These are phyloP conservation scores for Phacellophora camtschatica DNA, from an alignment of 30 jellyfish, hydroid and myxozoan genomes.

Conservation along the genomic window DNA sequence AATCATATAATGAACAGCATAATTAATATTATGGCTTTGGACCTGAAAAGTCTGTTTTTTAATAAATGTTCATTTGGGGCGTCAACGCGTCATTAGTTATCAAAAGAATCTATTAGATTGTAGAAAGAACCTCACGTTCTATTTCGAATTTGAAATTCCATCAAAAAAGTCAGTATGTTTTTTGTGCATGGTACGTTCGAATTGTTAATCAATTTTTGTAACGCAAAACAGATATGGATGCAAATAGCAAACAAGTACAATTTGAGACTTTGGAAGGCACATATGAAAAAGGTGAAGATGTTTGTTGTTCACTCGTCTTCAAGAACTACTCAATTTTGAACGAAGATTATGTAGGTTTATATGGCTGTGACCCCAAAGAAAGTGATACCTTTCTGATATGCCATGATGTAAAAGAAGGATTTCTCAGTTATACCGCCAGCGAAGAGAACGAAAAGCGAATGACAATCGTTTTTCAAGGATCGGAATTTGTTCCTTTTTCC, in stretches of 20 bases:
- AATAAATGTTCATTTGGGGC: too few species aligned
- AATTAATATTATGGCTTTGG: too few species aligned
- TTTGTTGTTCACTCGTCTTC: background rate
- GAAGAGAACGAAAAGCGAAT: background rate
- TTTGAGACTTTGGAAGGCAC: background rate
- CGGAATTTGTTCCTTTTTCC: background rate
- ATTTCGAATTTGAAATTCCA: background rate
- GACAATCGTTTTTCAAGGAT: background rate
- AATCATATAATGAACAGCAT: too few species aligned
- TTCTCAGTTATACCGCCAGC: background rate
- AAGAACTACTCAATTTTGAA: background rate
- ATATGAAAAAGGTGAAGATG: background rate
- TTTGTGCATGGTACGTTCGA: too few species aligned
- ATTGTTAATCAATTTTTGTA: too few species aligned
- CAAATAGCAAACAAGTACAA: background rate
- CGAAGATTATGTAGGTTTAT: slow-evolving; percentile 9
- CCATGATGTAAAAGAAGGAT: slow-evolving; percentile 14
- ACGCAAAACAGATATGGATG: slow-evolving; percentile 9
- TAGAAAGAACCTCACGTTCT: background rate
- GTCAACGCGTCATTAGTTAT: too few species aligned
- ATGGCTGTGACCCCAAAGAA: slow-evolving; percentile 1
- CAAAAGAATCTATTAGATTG: too few species aligned
- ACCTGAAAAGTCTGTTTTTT: too few species aligned
- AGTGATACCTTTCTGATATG: background rate
- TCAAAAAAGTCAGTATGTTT: too few species aligned